phyloP scores from a whole-genome alignment of 1,140 invertebrate species.

The Thrips palmi region DNA sequence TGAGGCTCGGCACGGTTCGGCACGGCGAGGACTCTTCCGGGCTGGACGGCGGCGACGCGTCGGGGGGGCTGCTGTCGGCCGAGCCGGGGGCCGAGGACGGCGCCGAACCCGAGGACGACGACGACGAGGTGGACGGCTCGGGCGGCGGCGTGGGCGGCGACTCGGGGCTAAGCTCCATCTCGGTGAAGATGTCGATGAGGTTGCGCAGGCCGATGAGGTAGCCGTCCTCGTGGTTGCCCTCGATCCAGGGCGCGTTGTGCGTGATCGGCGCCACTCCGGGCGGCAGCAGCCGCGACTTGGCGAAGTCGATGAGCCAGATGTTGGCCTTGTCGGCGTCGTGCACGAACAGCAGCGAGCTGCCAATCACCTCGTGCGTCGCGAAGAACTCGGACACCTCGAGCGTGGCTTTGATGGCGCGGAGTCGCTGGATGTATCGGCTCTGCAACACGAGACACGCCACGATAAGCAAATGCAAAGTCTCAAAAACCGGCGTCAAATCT shows the following conservation, averaged over 20 bases:
- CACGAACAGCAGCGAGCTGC: constrained; percentile 88
- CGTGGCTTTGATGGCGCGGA: constrained; percentile 64
- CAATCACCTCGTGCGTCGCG: constrained; percentile 70
- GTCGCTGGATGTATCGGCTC: constrained; percentile 64
- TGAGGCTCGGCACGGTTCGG: no score
- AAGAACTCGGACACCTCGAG: constrained; percentile 28
- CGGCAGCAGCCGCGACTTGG: constrained; percentile 77
- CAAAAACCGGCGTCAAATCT: no score
- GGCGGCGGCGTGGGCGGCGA: constrained; percentile 19
- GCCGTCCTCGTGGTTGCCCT: constrained; percentile 97
- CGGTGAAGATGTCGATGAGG: constrained; percentile 69
- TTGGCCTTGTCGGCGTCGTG: constrained; percentile 75
- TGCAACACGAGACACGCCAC: constrained; percentile 33
- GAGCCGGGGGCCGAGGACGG: no score
- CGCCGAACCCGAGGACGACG: no score
- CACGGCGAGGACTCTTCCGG: no score
- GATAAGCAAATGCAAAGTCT: no score
- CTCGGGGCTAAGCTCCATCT: constrained; percentile 27
- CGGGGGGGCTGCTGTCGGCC: no score
- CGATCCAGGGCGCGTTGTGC: constrained; percentile 73
- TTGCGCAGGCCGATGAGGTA: constrained; percentile 90
- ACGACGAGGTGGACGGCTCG: no score
- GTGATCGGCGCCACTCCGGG: constrained; percentile 44
- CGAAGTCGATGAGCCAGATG: constrained; percentile 97
- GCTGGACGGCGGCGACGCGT: no score